phyloP scores from a whole-genome alignment of 2,888 invertebrate genomes.

The Drosophila dives region DNA sequence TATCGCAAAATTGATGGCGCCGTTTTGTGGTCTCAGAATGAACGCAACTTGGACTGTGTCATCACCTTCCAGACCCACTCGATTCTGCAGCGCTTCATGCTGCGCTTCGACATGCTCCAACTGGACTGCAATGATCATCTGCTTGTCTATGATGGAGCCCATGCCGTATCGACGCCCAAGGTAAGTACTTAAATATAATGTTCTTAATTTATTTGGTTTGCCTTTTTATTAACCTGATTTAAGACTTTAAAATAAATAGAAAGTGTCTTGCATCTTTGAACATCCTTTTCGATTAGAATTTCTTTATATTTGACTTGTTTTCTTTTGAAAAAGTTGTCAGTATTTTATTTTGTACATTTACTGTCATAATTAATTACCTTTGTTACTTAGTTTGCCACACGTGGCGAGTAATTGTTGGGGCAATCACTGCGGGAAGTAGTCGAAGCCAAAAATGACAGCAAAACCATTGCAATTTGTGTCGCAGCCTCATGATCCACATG shows the following conservation, averaged over 20 bases:
- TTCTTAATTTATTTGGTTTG: not conserved
- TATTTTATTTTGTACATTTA: not conserved
- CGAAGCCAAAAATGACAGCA: conserved; percentile 28
- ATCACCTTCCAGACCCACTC: conserved; percentile 98
- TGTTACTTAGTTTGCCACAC: not conserved
- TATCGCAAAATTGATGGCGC: conserved; percentile 97
- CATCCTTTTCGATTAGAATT: not conserved
- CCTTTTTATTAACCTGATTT: not conserved
- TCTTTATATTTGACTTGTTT: not conserved
- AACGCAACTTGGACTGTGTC: conserved; percentile 95
- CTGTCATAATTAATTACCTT: conserved; percentile 2
- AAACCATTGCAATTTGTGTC: conserved; percentile 50
- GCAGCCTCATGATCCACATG: conserved; percentile 71
- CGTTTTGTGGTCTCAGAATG: conserved; percentile 95
- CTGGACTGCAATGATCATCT: conserved; percentile 97
- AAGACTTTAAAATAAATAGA: not conserved
- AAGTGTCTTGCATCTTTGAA: not conserved
- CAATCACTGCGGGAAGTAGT: conserved; percentile 47
- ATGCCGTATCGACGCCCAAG: conserved; percentile 94
- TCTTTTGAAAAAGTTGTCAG: not conserved
- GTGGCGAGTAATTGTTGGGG: conserved; percentile 18
- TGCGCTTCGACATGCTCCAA: conserved; percentile 95
- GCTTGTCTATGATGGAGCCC: conserved; percentile 96
- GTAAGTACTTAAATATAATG: conserved; percentile 86
- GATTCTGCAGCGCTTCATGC: conserved; percentile 96